Conservation (phyloP, 2,797 vertebrate genomes). For the Merluccius polli region DNA sequence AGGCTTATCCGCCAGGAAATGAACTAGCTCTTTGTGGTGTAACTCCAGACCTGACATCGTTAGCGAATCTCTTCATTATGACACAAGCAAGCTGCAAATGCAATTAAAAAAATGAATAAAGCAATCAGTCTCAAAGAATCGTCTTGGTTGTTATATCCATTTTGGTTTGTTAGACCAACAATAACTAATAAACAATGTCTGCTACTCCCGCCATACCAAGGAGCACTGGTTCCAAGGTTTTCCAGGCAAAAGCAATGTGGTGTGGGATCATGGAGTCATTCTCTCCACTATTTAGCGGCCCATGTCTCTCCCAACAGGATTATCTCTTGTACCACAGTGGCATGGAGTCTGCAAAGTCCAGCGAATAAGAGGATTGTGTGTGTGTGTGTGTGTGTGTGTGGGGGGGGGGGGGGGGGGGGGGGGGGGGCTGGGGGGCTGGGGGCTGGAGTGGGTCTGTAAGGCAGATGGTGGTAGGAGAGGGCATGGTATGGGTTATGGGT, state of each 20-base stretch:
- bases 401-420: too few relatives aligned
- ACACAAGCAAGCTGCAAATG: not conserved
- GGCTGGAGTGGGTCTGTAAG: conserved; percentile 45
- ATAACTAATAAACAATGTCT: not conserved
- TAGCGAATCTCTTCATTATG: not conserved
- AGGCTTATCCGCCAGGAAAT: not conserved
- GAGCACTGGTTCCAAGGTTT: not conserved
- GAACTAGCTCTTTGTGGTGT: not conserved
- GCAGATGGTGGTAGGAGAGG: not conserved
- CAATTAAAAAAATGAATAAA: too few relatives aligned
- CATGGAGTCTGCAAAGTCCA: conserved; percentile 27
- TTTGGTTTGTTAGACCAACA: not conserved
- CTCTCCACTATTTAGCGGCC: conserved; percentile 19
- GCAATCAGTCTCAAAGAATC: not conserved
- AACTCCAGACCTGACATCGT: not conserved
- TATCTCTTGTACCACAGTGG: conserved; percentile 40
- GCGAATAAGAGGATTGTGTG: conserved; percentile 47
- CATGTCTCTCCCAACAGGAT: conserved; percentile 49
- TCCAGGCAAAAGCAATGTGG: not conserved
- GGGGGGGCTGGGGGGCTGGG: too few relatives aligned
- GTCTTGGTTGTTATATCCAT: not conserved
- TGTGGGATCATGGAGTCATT: conserved; percentile 15
- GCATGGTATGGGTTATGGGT: conserved; percentile 19
- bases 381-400: too few relatives aligned
- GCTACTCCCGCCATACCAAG: not conserved